phyloP scores from a whole-genome alignment of 2,113 vertebrate genomes.

The Astur gentilis region DNA sequence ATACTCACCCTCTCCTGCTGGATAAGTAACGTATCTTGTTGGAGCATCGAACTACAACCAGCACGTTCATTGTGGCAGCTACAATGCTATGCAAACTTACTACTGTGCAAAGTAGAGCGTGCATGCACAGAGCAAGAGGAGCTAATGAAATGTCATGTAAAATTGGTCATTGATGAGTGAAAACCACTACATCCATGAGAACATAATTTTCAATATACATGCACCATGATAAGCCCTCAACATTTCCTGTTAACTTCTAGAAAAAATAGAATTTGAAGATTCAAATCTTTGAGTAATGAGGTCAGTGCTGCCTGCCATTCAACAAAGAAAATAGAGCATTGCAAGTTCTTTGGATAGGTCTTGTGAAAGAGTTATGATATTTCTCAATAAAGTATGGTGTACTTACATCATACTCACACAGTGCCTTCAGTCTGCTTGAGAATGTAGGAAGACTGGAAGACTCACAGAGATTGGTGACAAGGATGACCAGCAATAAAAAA shows the following conservation, averaged over 20 bases:
- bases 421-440: neutral
- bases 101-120: neutral
- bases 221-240: neutral
- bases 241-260: neutral
- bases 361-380: neutral
- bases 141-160: neutral
- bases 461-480: neutral
- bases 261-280: neutral
- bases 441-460: neutral
- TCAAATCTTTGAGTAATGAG: neutral
- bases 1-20: neutral
- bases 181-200: neutral
- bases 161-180: neutral
- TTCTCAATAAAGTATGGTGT: neutral
- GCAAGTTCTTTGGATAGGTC: neutral
- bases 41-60: neutral
- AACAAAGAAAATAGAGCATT: neutral
- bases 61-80: neutral
- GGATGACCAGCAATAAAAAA: neutral
- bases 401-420: neutral
- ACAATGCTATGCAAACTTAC: neutral
- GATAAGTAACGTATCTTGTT: neutral
- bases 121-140: neutral
- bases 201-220: neutral
- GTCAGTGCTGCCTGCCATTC: neutral